Evolutionary conservation across 2,888 invertebrate species (phyloP), one percentile per base, ranked within the genome.

Genomic region (Platycheirus rosarum): DNA sequence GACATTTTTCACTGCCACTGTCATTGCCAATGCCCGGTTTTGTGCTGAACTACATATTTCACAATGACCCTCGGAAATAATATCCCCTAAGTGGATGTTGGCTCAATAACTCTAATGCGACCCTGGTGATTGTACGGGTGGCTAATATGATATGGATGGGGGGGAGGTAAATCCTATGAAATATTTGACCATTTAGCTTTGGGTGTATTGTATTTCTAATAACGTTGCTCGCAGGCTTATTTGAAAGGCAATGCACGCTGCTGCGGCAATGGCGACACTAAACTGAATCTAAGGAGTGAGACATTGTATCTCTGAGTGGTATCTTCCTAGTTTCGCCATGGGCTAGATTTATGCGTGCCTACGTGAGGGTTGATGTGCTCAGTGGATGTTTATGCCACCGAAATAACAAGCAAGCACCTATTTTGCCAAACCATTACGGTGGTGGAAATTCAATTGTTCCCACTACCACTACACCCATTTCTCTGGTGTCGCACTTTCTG

Each of bases 1-100:
- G 82, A 71, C 82, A 82, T 77, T 73, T 73, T 68, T 76, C 77
- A 82, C 60, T 76, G 80, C 76, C 80, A 80, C 55, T 82, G 82
- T 77, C 82, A 82, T 71, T 82, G 80, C 55, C 80, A 82, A 71
- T 66, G 71, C 26, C n/a, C n/a, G n/a, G n/a, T 55, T 73, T 53
- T 63, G 66, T 57, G 14, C 26, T 60, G 63, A 73, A 8, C 60
- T 66, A 44, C 40, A 49, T 26, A 35, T n/a, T 57, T 26, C 42
- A 23, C 16, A 55, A 74, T 75, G 79, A 80, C 70, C 70, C 66
- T 65, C 65, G 70, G 76, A 80, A 66, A 80, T 76, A 70, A 75
- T 79, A 79, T 79, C 63, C 75, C 60, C 20, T 63, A 74, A 79
- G 78, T 68, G 62, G 46, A 11, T 35, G 23, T 29, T n/a, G 20